These are phyloP conservation scores for Phoenicopterus ruber DNA, from an alignment of 2,113 vertebrate species.

Conservation along the genomic window DNA sequence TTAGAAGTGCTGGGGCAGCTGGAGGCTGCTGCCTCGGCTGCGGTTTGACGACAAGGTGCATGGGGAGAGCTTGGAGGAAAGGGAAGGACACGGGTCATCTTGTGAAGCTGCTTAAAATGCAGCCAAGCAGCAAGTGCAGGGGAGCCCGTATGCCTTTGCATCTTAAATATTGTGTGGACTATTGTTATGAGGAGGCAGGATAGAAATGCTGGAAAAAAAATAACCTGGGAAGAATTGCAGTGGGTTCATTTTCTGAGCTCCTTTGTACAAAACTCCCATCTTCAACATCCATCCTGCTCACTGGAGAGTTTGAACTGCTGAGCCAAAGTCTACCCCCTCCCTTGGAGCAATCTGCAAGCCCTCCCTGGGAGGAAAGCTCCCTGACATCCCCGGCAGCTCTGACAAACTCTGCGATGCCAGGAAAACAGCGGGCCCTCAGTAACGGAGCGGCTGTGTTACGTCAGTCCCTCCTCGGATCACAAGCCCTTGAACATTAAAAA, in stretches of 20 bases:
- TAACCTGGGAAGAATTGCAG: neutral
- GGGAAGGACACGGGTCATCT: neutral
- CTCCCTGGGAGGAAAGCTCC: neutral
- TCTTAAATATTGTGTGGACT: neutral
- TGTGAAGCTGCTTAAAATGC: neutral
- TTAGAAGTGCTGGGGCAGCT: neutral
- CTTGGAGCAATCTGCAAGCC: neutral
- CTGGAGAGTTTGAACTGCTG: neutral
- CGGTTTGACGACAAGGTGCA: accelerated
- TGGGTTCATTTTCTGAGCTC: neutral
- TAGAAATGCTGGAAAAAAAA: neutral
- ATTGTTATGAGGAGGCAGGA: neutral
- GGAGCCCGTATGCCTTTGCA: neutral
- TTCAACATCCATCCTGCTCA: neutral
- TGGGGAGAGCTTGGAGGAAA: neutral
- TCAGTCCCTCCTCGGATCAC: neutral
- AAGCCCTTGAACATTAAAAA: neutral
- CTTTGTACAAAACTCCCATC: neutral
- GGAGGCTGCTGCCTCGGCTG: neutral
- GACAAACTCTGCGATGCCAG: neutral
- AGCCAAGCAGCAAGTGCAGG: neutral
- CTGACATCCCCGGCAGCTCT: neutral
- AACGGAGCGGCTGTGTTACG: neutral
- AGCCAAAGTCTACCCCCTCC: neutral
- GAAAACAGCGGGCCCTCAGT: neutral